Conservation (phyloP, 2,888 invertebrate genomes). For the Lasioglossum marginatum region DNA sequence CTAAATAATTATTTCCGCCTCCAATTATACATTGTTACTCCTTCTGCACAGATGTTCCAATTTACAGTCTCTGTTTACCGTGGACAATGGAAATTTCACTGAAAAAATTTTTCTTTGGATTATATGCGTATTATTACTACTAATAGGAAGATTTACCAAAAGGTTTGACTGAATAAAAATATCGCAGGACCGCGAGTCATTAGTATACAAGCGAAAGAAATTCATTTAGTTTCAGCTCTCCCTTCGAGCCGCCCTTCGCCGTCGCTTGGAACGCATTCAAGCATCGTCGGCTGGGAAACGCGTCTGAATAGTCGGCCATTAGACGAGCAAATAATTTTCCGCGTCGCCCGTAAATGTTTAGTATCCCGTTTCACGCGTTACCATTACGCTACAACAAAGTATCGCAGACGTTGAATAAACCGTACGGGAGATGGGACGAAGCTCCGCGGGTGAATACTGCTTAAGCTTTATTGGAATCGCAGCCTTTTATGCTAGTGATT, state of each 20-base stretch:
- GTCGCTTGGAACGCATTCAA: not conserved
- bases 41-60: not conserved
- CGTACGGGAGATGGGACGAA: not conserved
- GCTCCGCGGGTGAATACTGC: constrained; percentile 12
- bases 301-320: constrained; percentile 16
- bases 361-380: constrained; percentile 13
- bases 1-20: not conserved
- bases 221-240: not conserved
- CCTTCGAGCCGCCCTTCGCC: not conserved
- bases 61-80: no score
- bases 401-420: constrained; percentile 7
- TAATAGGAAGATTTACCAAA: no score
- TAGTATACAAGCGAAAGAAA: constrained; percentile 1
- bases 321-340: constrained; percentile 36
- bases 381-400: constrained; percentile 13
- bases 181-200: not conserved
- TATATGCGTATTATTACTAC: no score
- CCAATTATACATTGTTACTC: not conserved
- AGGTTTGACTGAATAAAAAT: not conserved
- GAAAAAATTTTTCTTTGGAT: not conserved
- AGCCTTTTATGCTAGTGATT: not conserved
- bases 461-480: constrained; percentile 35
- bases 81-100: no score
- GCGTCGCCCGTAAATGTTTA: constrained; percentile 19
- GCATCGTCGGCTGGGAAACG: not conserved